A percentile compares a stretch with the other conserved stretches of the same genome.
These are phyloP conservation scores for Neocrepidodera transversa DNA, from an alignment of 2,888 invertebrate species.

Conservation along the genomic window DNA sequence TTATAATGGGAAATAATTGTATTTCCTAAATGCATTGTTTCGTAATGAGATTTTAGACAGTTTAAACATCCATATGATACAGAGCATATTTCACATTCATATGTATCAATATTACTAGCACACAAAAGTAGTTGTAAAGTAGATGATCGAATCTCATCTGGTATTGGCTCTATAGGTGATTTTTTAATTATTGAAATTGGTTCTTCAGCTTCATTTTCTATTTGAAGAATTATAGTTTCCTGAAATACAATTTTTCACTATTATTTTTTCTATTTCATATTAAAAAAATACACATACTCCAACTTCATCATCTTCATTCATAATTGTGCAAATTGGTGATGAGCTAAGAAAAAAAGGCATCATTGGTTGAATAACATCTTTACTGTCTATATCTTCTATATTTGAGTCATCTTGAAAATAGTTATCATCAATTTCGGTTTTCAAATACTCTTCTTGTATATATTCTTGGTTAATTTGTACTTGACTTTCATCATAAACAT, in stretches of 20 bases:
- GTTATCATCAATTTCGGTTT: background rate
- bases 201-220: constrained; percentile 32
- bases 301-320: constrained; percentile 34
- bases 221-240: constrained; percentile 40
- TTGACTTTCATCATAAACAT: constrained; percentile 31
- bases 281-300: constrained; percentile 24
- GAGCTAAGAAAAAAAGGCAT: constrained; percentile 39
- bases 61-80: constrained; percentile 41
- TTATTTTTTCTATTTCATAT: too few relatives aligned
- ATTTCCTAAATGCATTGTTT: constrained; percentile 41
- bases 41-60: constrained; percentile 46
- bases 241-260: constrained; percentile 18
- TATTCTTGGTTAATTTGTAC: constrained; percentile 16
- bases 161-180: constrained; percentile 8
- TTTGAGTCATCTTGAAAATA: background rate
- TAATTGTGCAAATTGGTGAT: constrained; percentile 30
- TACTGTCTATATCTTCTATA: constrained; percentile 2
- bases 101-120: constrained; percentile 20
- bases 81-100: constrained; percentile 33
- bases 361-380: constrained; percentile 30
- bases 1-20: constrained; percentile 39
- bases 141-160: constrained; percentile 15
- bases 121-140: constrained; percentile 22
- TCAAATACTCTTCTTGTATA: constrained; percentile 1
- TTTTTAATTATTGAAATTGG: background rate